Evolutionary conservation across 1,140 invertebrate genomes (phyloP), one percentile per base, ranked within the genome.

Genomic region (Wiebesia pumilae): DNA sequence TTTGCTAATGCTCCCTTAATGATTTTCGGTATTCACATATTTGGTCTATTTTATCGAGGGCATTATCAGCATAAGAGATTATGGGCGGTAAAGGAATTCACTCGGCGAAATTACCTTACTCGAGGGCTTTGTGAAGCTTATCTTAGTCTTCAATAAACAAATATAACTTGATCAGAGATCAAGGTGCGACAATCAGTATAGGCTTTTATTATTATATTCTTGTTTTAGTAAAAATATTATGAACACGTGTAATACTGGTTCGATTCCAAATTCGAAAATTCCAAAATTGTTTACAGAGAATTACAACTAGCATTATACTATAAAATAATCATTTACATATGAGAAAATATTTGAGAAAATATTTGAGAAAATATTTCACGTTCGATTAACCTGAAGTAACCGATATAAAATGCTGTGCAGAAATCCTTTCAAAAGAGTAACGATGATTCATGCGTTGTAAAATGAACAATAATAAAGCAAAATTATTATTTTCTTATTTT

Each of bases 11-110:
- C 40, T 38, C 71, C 21, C 40, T 75, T 43, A 27, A 24, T 19
- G 38, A 75, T 75, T 75, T 38, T n/a, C 3, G 19, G 40, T 19
- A 75, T 75, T 75, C 43, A 43, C 71, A 75, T 75, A 43, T 75
- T 75, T 75, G 27, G 71, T 75, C 71, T 75, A 75, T n/a, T 75
- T 75, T 75, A 75, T 75, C 38, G 40, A 75, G 71, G 24, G 71
- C 19, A 43, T 75, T 75, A 38, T 43, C 71, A 75, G 71, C 14
- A n/a, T 12, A n/a, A 38, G 24, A n/a, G 71, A 75, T 43, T 75
- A 75, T 38, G 16, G 30, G 30, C 30, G 12, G 0, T 7, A 0
- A 6, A n/a, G 71, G 38, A 75, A 75, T 75, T 38, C 38, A 38
- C 71, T 75, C 71, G 24, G 71, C 9, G 12, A 43, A 75, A 75